These are phyloP conservation scores for Solenodon paradoxus DNA, from an alignment of 2,113 vertebrate species.

Conservation along the genomic window DNA sequence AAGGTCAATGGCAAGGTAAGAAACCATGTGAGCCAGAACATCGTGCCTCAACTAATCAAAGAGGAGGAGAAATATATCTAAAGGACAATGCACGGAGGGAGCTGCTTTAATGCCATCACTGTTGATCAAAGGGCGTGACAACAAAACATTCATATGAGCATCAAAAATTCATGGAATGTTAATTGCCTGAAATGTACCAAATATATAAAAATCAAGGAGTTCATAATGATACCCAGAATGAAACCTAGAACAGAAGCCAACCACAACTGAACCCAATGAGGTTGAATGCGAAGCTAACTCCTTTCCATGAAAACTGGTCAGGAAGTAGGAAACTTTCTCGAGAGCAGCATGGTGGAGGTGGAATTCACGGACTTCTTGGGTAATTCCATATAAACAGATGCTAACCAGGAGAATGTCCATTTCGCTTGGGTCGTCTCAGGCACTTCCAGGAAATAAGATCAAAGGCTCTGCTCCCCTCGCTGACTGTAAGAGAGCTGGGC, in stretches of 20 bases:
- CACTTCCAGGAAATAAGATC: slow-evolving; percentile 2
- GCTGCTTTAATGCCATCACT: neutral
- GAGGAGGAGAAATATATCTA: neutral
- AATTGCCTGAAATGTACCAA: neutral
- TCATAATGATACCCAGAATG: neutral
- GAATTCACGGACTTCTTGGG: neutral
- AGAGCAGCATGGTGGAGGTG: neutral
- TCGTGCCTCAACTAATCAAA: neutral
- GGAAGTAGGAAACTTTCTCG: neutral
- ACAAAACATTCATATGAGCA: no score
- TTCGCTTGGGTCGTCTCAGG: neutral
- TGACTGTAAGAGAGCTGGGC: neutral
- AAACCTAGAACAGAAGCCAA: slow-evolving; percentile 7
- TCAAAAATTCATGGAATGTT: neutral
- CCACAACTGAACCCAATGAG: neutral
- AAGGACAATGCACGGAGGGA: neutral
- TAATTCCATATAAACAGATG: neutral
- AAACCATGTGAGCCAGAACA: neutral
- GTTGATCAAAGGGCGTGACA: neutral
- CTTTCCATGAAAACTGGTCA: neutral
- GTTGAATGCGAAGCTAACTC: neutral
- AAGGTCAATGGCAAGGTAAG: neutral
- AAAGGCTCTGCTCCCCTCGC: neutral
- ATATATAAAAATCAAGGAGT: neutral
- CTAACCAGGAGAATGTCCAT: neutral